A percentile compares a stretch with the other conserved stretches of the same genome.
Conservation (phyloP, 2,113 vertebrate species). For the Tychaedon coryphoeus region DNA sequence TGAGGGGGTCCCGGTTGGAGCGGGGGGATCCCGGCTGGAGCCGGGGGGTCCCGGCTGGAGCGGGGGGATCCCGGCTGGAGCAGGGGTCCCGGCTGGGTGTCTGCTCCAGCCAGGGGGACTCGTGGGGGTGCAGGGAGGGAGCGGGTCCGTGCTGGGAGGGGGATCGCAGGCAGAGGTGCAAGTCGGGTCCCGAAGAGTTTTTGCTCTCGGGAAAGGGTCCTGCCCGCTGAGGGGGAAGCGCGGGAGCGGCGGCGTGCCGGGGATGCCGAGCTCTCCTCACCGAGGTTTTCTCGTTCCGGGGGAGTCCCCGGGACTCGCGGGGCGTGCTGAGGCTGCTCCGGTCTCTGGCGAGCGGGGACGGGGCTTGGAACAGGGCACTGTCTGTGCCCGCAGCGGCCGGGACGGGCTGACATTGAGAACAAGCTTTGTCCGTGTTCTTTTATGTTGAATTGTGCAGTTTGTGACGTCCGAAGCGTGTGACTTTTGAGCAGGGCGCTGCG, state of each 20-base stretch:
- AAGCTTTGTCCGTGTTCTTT: background rate
- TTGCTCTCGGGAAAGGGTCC: background rate
- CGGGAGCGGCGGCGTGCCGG: background rate
- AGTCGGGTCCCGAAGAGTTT: background rate
- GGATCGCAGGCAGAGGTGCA: accelerated
- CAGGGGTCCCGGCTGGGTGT: background rate
- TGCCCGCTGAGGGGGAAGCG: background rate
- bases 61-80: background rate
- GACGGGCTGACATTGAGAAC: conserved; percentile 3
- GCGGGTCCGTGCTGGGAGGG: background rate
- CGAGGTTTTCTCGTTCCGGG: background rate
- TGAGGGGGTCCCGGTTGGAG: too few species aligned
- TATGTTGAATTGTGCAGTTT: background rate
- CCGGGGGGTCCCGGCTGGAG: too few species aligned
- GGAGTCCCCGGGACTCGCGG: background rate
- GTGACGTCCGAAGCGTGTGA: conserved; percentile 36
- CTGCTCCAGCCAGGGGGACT: background rate
- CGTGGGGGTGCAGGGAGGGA: too few species aligned
- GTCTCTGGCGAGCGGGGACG: background rate
- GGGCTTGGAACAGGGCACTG: background rate
- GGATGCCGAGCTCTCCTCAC: background rate
- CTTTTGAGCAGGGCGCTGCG: conserved; percentile 40
- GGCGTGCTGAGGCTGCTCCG: background rate
- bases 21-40: too few species aligned
- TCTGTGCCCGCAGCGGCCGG: background rate